These are phyloP conservation scores for Metellina segmentata DNA, from an alignment of 2,888 invertebrate species.

Conservation along the genomic window DNA sequence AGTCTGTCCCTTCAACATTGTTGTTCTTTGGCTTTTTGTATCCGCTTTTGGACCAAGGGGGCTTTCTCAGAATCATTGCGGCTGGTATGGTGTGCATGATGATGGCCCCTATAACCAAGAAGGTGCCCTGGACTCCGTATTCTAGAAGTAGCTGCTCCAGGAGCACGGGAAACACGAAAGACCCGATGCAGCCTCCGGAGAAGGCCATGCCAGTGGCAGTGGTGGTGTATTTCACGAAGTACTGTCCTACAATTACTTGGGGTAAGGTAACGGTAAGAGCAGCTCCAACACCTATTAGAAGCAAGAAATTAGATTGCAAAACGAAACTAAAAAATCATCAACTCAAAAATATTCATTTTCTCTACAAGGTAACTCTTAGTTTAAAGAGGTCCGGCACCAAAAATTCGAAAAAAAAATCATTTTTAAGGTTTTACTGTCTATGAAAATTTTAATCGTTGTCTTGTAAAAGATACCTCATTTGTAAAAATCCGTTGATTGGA, in stretches of 20 bases:
- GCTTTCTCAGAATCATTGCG: slow-evolving; percentile 44
- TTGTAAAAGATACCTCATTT: too few relatives aligned
- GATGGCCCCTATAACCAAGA: slow-evolving; percentile 74
- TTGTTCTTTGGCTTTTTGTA: not conserved
- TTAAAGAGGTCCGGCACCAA: too few relatives aligned
- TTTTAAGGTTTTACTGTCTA: too few relatives aligned
- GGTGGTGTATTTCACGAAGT: slow-evolving; percentile 74
- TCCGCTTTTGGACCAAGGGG: slow-evolving; percentile 38
- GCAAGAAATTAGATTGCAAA: not conserved
- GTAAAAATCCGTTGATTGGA: too few relatives aligned
- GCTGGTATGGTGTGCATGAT: slow-evolving; percentile 72
- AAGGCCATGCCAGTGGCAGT: slow-evolving; percentile 77
- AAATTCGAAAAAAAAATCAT: too few relatives aligned
- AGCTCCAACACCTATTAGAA: slow-evolving; percentile 55
- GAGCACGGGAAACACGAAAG: slow-evolving; percentile 77
- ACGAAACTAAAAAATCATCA: too few relatives aligned
- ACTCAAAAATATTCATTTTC: too few relatives aligned
- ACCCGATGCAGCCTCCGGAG: slow-evolving; percentile 77
- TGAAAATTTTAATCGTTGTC: too few relatives aligned
- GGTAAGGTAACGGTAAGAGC: slow-evolving; percentile 63
- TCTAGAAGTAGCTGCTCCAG: slow-evolving; percentile 57
- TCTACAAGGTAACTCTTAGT: too few relatives aligned
- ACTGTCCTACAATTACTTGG: slow-evolving; percentile 72
- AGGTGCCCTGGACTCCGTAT: slow-evolving; percentile 72
- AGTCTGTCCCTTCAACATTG: not conserved